Conservation (phyloP, 2,113 vertebrate species). For the Myiopsitta monachus region DNA sequence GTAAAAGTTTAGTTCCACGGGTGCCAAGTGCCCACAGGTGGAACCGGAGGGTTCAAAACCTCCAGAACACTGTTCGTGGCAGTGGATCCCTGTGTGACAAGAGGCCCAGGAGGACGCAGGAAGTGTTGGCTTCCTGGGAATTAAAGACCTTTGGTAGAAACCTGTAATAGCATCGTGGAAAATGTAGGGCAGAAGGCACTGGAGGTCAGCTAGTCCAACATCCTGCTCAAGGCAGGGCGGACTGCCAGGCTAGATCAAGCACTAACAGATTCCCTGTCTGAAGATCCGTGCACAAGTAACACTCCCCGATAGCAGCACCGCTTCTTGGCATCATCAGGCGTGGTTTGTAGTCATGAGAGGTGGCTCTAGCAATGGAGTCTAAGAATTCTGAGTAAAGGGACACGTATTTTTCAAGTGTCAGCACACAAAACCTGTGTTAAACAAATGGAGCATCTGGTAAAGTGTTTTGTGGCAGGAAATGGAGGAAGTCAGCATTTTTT, state of each 20-base stretch:
- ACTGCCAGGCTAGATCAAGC: not conserved
- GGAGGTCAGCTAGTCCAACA: not conserved
- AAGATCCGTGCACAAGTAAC: not conserved
- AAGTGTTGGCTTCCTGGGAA: not conserved
- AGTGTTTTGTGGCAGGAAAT: not conserved
- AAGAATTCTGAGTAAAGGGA: not conserved
- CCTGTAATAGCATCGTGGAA: not conserved
- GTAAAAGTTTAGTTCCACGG: not conserved
- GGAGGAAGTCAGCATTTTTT: not conserved
- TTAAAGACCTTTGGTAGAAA: not conserved
- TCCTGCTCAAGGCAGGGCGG: not conserved
- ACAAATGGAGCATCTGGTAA: conserved; percentile 1
- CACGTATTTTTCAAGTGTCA: not conserved
- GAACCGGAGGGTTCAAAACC: not conserved
- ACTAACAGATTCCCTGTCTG: not conserved
- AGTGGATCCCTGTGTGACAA: too few species aligned
- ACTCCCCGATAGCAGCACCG: rapidly evolving
- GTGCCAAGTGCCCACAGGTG: not conserved
- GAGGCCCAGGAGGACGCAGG: not conserved
- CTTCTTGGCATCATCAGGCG: not conserved
- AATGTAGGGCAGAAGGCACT: not conserved
- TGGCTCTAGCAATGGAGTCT: not conserved
- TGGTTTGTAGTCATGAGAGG: not conserved
- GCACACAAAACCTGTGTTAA: not conserved
- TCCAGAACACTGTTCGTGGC: not conserved